Conservation (phyloP, 2,888 invertebrate genomes). For the Emmelina monodactyla region DNA sequence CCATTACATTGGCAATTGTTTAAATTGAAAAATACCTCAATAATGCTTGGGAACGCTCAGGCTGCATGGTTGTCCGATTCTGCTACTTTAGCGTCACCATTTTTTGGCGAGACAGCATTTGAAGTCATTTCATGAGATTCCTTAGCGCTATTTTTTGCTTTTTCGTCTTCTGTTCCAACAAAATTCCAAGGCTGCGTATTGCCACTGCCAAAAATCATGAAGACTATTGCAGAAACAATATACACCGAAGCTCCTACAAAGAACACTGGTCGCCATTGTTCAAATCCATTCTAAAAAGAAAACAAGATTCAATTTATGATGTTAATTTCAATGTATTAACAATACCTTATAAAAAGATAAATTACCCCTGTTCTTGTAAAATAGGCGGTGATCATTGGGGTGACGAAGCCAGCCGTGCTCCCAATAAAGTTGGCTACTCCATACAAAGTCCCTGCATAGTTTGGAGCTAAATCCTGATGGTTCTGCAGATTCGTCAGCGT, state of each 20-base stretch:
- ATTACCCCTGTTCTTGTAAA: constrained; percentile 65
- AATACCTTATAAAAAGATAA: constrained; percentile 9
- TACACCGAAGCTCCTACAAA: constrained; percentile 77
- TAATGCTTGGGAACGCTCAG: too few species aligned
- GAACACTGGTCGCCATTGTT: constrained; percentile 78
- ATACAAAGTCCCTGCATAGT: constrained; percentile 79
- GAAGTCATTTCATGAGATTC: constrained; percentile 17
- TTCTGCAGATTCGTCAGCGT: constrained; percentile 70
- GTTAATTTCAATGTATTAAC: neutral
- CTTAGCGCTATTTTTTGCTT: constrained; percentile 17
- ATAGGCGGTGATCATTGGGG: constrained; percentile 75
- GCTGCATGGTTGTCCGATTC: neutral
- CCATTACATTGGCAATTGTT: too few species aligned
- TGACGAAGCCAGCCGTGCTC: constrained; percentile 75
- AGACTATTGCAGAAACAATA: constrained; percentile 72
- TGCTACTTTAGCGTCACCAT: constrained; percentile 25
- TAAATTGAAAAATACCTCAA: too few species aligned
- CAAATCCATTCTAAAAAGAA: constrained; percentile 70
- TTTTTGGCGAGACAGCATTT: constrained; percentile 25
- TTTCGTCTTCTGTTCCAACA: constrained; percentile 20
- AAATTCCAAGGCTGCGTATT: constrained; percentile 77
- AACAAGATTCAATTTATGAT: neutral
- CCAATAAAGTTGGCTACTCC: constrained; percentile 81
- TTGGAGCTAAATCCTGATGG: constrained; percentile 79
- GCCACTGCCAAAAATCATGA: constrained; percentile 74